Conservation (phyloP, 2,888 invertebrate genomes). For the Hoplodrina blanda region DNA sequence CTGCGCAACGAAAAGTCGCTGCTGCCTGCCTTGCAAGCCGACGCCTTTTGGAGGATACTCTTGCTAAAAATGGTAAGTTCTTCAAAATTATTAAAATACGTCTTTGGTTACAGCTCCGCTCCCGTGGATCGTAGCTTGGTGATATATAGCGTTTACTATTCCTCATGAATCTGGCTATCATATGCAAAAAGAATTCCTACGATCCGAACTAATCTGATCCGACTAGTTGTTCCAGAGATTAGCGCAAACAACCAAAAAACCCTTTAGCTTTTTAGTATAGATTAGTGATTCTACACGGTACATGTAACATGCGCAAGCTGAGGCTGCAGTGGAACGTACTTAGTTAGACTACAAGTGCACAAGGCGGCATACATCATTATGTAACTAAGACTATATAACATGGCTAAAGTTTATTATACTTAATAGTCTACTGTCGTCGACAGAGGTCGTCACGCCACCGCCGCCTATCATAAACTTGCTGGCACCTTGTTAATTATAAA, state of each 20-base stretch:
- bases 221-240: no score
- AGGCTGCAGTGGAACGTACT: neutral
- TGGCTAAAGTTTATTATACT: neutral
- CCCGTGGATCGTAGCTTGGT: no score
- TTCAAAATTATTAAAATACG: no score
- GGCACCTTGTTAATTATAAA: conserved; percentile 50
- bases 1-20: conserved; percentile 78
- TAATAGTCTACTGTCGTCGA: conserved; percentile 4
- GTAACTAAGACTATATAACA: neutral
- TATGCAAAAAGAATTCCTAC: no score
- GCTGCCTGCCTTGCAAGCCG: conserved; percentile 91
- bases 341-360: neutral
- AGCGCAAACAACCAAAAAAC: no score
- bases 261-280: neutral
- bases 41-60: conserved; percentile 92
- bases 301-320: neutral
- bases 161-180: no score
- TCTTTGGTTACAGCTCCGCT: no score
- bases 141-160: no score
- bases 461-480: conserved; percentile 36
- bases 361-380: neutral
- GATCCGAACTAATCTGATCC: no score
- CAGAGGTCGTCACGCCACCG: conserved; percentile 17
- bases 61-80: conserved; percentile 89
- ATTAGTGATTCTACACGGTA: neutral